These are phyloP conservation scores for Eubasilissa regina DNA, from an alignment of 1,140 invertebrate species.

Conservation along the genomic window DNA sequence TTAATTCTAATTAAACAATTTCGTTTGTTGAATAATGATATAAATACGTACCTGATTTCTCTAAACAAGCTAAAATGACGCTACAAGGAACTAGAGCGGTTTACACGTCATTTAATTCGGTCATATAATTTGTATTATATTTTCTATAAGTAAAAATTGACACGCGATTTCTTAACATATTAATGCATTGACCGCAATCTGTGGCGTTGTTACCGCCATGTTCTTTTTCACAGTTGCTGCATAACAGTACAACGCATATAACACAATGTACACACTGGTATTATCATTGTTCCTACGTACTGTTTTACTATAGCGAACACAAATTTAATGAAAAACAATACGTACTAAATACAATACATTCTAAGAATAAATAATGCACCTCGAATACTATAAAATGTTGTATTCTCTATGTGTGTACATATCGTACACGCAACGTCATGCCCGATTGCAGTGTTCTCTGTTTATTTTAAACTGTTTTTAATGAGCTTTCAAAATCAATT, in stretches of 20 bases:
- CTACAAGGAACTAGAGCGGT: neutral
- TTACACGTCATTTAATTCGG: neutral
- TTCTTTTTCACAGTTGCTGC: slow-evolving; percentile 9
- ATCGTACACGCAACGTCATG: too few species aligned
- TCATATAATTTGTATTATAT: slow-evolving; percentile 20
- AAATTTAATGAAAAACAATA: slow-evolving; percentile 20
- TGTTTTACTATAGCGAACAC: neutral
- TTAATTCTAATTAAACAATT: slow-evolving; percentile 29
- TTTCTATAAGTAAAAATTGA: slow-evolving; percentile 30
- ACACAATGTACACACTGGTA: slow-evolving; percentile 23
- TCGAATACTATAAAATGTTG: neutral
- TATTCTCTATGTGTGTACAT: neutral
- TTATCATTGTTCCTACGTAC: slow-evolving; percentile 2
- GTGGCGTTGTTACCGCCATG: neutral
- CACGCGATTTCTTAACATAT: slow-evolving; percentile 27
- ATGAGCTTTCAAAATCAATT: too few species aligned
- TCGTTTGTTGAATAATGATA: slow-evolving; percentile 1
- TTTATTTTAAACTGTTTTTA: too few species aligned
- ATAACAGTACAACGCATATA: neutral
- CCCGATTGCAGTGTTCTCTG: too few species aligned
- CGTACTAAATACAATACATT: neutral
- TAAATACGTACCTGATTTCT: slow-evolving; percentile 12
- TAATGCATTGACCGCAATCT: slow-evolving; percentile 22
- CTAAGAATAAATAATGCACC: neutral
- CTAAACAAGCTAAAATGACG: neutral